Evolutionary conservation across 2,888 invertebrate species (phyloP).

Genomic region (Mythimna albipuncta): DNA sequence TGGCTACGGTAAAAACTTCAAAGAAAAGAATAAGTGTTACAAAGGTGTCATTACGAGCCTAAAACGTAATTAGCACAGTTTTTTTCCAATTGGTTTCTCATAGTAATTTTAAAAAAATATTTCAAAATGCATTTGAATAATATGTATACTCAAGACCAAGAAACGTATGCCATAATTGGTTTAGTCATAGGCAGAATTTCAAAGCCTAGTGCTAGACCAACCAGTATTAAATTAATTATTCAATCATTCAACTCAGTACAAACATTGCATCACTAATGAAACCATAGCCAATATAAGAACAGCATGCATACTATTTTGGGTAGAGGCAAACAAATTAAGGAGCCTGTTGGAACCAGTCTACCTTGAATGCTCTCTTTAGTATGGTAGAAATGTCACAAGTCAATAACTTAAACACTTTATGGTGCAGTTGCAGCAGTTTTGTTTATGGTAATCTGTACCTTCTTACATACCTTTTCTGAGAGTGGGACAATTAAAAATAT

Average conservation of each 20-base stretch:
- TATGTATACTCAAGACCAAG: not conserved
- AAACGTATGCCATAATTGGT: not conserved
- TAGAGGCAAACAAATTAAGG: conserved; percentile 17
- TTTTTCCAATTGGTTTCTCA: conserved; percentile 2
- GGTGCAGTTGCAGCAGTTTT: conserved; percentile 16
- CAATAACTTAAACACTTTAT: conserved; percentile 28
- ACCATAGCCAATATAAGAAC: conserved; percentile 9
- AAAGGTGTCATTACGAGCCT: not conserved
- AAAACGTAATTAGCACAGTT: not conserved
- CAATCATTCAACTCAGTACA: conserved; percentile 2
- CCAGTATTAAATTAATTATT: not conserved
- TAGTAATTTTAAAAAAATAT: not conserved
- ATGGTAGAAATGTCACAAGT: conserved; percentile 46
- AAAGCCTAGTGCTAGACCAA: not conserved
- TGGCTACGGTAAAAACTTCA: too few relatives aligned
- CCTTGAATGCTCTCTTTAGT: conserved; percentile 46
- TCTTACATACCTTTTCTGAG: conserved; percentile 1
- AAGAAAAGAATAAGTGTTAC: too few relatives aligned
- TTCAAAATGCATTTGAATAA: not conserved
- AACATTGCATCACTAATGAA: conserved; percentile 25
- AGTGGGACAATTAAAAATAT: not conserved
- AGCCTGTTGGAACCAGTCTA: conserved; percentile 20
- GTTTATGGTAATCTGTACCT: not conserved
- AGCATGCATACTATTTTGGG: conserved; percentile 10
- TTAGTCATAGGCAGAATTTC: not conserved